phyloP scores from a whole-genome alignment of 2,888 invertebrate species.

The Hanleya hanleyi region DNA sequence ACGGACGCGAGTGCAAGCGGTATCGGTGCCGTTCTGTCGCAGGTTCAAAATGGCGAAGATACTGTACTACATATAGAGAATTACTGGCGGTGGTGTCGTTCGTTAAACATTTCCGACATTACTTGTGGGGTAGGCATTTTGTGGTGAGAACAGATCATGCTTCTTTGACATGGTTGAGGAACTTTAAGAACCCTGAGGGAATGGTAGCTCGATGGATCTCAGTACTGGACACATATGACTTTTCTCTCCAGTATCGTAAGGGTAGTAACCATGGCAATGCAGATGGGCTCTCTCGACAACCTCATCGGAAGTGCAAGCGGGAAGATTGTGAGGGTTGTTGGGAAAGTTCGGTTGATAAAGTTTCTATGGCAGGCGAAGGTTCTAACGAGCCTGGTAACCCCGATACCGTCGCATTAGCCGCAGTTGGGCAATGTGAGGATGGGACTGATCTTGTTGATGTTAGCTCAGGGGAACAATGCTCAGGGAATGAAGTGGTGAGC shows the following conservation, averaged over 20 bases:
- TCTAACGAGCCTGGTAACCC: too few relatives aligned
- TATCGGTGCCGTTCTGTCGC: slow-evolving; percentile 43
- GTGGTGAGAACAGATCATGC: slow-evolving; percentile 46
- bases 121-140: slow-evolving; percentile 39
- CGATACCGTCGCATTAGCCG: too few relatives aligned
- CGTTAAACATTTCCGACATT: slow-evolving; percentile 42
- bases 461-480: too few relatives aligned
- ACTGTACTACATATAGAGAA: slow-evolving; percentile 39
- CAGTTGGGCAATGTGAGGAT: too few relatives aligned
- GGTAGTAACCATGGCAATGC: slow-evolving; percentile 26
- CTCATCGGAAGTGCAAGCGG: slow-evolving; percentile 8
- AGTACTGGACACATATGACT: slow-evolving; percentile 21
- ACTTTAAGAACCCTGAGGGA: slow-evolving; percentile 34
- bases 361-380: not conserved
- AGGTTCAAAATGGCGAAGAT: slow-evolving; percentile 35
- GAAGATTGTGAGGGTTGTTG: not conserved
- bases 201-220: slow-evolving; percentile 31
- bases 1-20: slow-evolving; percentile 42
- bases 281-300: slow-evolving; percentile 21
- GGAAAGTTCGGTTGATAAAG: not conserved
- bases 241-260: slow-evolving; percentile 23
- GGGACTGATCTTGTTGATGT: too few relatives aligned
- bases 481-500: too few relatives aligned
- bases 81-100: slow-evolving; percentile 37
- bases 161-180: slow-evolving; percentile 36